These are phyloP conservation scores for Intellagama lesueurii DNA, from an alignment of 2,797 vertebrate genomes.

Conservation along the genomic window DNA sequence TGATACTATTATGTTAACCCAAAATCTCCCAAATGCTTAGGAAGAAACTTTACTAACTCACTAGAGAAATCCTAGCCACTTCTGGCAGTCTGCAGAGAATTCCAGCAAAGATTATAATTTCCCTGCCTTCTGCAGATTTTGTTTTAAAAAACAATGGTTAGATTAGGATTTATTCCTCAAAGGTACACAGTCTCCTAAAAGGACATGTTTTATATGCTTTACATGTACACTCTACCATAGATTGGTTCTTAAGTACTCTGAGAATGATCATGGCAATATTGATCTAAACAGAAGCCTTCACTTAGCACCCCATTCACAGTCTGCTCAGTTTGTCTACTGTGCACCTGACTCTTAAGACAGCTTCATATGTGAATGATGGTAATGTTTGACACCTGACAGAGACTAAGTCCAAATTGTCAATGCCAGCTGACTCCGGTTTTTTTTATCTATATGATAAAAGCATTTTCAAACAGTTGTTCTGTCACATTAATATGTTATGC, in stretches of 20 bases:
- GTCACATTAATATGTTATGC: not conserved
- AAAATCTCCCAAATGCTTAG: accelerated
- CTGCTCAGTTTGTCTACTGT: not conserved
- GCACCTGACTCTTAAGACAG: not conserved
- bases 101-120: not conserved
- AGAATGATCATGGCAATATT: constrained; percentile 19
- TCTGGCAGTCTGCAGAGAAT: accelerated
- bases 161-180: constrained; percentile 29
- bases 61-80: not conserved
- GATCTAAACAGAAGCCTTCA: not conserved
- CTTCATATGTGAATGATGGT: not conserved
- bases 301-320: constrained; percentile 2
- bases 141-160: accelerated
- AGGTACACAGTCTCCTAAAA: constrained; percentile 25
- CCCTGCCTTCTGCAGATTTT: constrained; percentile 2
- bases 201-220: not conserved
- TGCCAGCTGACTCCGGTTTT: not conserved
- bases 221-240: not conserved
- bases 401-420: not conserved
- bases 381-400: not conserved
- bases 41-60: not conserved
- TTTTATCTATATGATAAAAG: not conserved
- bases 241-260: not conserved
- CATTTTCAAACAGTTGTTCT: not conserved
- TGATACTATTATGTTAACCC: accelerated